Percentiles rank a stretch among this genome's conserved stretches.
These are phyloP conservation scores for Gryon sp. DNA, from an alignment of 1,140 invertebrate species.

Conservation along the genomic window DNA sequence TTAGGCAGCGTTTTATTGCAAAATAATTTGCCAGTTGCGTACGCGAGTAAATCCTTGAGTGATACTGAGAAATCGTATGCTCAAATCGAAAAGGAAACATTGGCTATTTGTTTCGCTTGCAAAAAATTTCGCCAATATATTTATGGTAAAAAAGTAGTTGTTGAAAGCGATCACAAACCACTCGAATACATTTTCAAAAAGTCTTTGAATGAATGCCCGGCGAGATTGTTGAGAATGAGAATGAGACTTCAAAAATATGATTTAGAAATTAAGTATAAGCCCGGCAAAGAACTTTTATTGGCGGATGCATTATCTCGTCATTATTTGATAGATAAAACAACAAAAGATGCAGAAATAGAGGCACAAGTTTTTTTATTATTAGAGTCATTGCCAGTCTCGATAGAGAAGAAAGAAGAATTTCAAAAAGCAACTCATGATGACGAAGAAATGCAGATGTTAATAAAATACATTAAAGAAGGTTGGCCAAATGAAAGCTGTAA, in stretches of 20 bases:
- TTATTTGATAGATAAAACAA: constrained; percentile 58
- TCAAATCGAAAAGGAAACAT: constrained; percentile 78
- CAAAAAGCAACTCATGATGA: constrained; percentile 16
- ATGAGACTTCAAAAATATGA: constrained; percentile 73
- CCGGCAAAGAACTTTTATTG: constrained; percentile 54
- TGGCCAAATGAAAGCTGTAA: constrained; percentile 40
- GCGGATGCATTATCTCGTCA: constrained; percentile 67
- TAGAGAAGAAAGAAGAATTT: constrained; percentile 3
- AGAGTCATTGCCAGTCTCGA: constrained; percentile 20
- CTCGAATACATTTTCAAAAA: constrained; percentile 74
- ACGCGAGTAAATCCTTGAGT: constrained; percentile 67
- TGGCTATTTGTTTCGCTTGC: constrained; percentile 78
- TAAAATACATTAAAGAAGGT: constrained; percentile 19
- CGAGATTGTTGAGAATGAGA: constrained; percentile 75
- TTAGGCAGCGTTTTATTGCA: constrained; percentile 62
- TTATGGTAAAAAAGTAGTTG: constrained; percentile 70
- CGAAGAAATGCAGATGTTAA: constrained; percentile 36
- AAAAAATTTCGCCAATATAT: constrained; percentile 74
- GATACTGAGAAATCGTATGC: constrained; percentile 65
- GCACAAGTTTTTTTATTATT: constrained; percentile 21
- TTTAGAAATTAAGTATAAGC: constrained; percentile 61
- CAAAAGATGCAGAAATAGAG: constrained; percentile 55
- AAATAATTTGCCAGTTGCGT: constrained; percentile 43
- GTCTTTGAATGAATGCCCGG: constrained; percentile 61
- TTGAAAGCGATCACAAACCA: constrained; percentile 78